phyloP scores from a whole-genome alignment of 2,797 vertebrate species.

The Cyprinodon diabolis region DNA sequence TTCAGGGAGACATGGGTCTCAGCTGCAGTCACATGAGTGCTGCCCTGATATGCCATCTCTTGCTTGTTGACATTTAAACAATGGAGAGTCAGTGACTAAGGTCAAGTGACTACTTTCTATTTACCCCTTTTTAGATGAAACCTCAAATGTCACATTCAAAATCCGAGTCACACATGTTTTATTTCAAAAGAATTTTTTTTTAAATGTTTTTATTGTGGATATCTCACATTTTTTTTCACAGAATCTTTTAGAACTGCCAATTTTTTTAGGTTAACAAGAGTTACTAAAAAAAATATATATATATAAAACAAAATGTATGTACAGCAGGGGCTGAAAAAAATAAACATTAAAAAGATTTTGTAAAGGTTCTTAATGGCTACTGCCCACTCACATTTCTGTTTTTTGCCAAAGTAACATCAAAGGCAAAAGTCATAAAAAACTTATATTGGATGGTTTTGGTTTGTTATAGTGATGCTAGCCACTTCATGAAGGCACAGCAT shows the following conservation, averaged over 20 bases:
- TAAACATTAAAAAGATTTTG: background rate
- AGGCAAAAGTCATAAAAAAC: no score
- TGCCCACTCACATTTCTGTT: no score
- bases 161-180: constrained; percentile 12
- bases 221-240: background rate
- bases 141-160: constrained; percentile 16
- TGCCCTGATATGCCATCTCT: constrained; percentile 18
- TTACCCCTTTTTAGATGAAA: constrained; percentile 18
- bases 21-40: constrained; percentile 18
- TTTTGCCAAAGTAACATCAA: no score
- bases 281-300: background rate
- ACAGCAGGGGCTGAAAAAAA: background rate
- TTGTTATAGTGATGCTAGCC: no score
- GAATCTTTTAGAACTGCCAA: background rate
- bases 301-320: background rate
- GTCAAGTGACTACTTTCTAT: constrained; percentile 27
- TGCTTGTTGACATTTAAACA: constrained; percentile 30
- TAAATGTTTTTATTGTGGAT: background rate
- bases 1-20: constrained; percentile 11
- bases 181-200: background rate
- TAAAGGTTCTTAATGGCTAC: no score
- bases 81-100: constrained; percentile 9
- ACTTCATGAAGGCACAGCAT: no score
- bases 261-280: background rate
- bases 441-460: no score